Base-by-base conservation (phyloP, 2,797 vertebrate species). In the Staurois parvus region DNA sequence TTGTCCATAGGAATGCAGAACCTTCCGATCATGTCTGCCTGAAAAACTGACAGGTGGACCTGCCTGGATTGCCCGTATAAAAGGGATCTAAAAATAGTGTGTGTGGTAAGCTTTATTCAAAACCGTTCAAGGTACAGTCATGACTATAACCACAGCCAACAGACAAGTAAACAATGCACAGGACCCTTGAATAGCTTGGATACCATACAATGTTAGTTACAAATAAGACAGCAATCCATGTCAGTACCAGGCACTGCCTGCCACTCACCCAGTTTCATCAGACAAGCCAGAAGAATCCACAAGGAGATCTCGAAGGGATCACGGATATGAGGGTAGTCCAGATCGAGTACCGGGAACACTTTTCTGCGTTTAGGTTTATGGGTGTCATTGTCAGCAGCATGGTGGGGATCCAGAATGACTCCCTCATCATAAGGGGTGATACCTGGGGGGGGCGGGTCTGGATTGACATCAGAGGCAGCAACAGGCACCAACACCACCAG, bases 261-360 rank as follows among this genome's bases (percentile, higher is more conserved):
- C 48, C 19, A 92, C 95, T 94, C 91, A 99, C 98, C 98, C 88
- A 99, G 92, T 89, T 99, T 99, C 97, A 99, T 99, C 29, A 99
- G 89, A 37, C 97, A 99, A 48, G 98, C 98, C 72, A 99, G 91
- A 13, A 99, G 95, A 74, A 99, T 97, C 98, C 98, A 99, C 45
- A 99, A 87, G 0, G 96, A 91, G 75, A 99, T 96, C 87, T 97
- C 96, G 32, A 99, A 99, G 2, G 97, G 97, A 1, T 26, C 19
- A 30, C 92, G 92, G 21, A 99, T 93, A 34, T 93, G 92, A 0
- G 0, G 0, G 88, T 97, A 99, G 85, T 98, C 95, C 13, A 98
- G 81, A 78, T 34, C 88, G 84, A 99, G 92, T 52, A 99, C 98
- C 0, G 98, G 98, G 87, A 99, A 99, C 45, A 90, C 0, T 89